Percentiles rank a stretch among this genome's conserved stretches.
Conservation (phyloP, 2,797 vertebrate species). For the Notoglanidium macrostoma region DNA sequence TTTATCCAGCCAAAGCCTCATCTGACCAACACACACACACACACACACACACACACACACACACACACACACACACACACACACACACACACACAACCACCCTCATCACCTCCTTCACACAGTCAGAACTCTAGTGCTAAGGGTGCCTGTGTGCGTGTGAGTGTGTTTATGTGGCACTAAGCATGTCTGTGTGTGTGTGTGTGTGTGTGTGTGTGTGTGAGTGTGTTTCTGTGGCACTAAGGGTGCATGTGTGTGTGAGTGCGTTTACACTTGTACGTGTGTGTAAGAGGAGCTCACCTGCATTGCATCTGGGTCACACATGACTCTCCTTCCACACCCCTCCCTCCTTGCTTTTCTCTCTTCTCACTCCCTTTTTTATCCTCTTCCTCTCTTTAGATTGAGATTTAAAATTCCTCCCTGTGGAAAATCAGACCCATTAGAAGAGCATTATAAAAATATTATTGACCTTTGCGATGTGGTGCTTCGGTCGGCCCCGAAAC, state of each 20-base stretch:
- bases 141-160: background rate
- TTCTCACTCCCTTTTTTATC: constrained; percentile 45
- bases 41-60: constrained; percentile 22
- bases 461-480: constrained; percentile 73
- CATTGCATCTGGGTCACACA: constrained; percentile 36
- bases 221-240: background rate
- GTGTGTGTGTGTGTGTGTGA: constrained; percentile 3
- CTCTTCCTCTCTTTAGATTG: constrained; percentile 53
- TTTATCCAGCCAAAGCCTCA: constrained; percentile 46
- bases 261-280: background rate
- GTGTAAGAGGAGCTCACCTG: background rate
- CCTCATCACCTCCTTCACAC: background rate
- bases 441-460: constrained; percentile 75
- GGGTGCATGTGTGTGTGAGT: background rate
- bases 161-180: background rate
- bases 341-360: background rate
- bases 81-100: background rate
- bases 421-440: constrained; percentile 68
- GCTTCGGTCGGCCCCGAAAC: constrained; percentile 63
- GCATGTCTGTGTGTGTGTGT: background rate
- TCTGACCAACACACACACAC: constrained; percentile 42
- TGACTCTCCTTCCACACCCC: constrained; percentile 28
- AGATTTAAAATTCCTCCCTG: constrained; percentile 61
- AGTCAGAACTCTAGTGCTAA: background rate
- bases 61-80: constrained; percentile 4